Evolutionary conservation across 92 coral and sea anemone genomes (phyloP).

Genomic region (Palythoa caribaeorum): DNA sequence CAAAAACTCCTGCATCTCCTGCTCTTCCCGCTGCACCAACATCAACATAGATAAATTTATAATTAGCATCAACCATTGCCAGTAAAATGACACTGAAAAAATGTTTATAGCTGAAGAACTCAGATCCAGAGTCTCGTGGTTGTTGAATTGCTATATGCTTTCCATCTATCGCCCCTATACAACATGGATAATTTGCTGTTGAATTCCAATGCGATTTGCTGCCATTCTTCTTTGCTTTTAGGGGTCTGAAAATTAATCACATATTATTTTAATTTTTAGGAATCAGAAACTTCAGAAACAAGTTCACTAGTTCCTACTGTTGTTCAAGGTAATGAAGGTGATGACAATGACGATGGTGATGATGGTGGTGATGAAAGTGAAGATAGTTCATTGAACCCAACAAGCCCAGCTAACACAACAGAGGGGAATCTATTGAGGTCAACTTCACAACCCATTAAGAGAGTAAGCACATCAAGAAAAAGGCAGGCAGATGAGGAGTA

Average conservation of each 20-base stretch:
- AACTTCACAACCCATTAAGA: slow-evolving; percentile 24
- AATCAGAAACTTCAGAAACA: background rate
- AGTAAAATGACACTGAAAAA: slow-evolving; percentile 60
- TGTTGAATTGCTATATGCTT: slow-evolving; percentile 69
- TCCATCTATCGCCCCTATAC: slow-evolving; percentile 69
- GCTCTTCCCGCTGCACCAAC: slow-evolving; percentile 77
- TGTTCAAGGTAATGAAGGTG: background rate
- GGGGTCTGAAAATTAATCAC: background rate
- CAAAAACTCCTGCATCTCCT: slow-evolving; percentile 75
- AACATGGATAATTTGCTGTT: slow-evolving; percentile 56
- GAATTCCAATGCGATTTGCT: slow-evolving; percentile 38
- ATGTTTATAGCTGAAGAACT: slow-evolving; percentile 68
- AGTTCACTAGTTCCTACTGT: background rate
- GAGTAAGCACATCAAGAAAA: slow-evolving; percentile 22
- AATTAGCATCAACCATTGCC: slow-evolving; percentile 65
- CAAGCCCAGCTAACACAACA: slow-evolving; percentile 24
- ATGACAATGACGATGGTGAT: background rate
- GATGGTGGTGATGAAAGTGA: background rate
- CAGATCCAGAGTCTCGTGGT: slow-evolving; percentile 65
- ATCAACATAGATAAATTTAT: slow-evolving; percentile 66
- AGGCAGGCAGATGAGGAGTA: slow-evolving; percentile 46
- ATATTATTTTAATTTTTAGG: slow-evolving; percentile 10
- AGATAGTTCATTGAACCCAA: slow-evolving; percentile 15
- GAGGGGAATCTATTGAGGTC: slow-evolving; percentile 13
- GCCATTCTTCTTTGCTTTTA: slow-evolving; percentile 46